These are phyloP conservation scores for Pristionchus entomophagus DNA, from an alignment of 2,888 invertebrate species.

Conservation along the genomic window DNA sequence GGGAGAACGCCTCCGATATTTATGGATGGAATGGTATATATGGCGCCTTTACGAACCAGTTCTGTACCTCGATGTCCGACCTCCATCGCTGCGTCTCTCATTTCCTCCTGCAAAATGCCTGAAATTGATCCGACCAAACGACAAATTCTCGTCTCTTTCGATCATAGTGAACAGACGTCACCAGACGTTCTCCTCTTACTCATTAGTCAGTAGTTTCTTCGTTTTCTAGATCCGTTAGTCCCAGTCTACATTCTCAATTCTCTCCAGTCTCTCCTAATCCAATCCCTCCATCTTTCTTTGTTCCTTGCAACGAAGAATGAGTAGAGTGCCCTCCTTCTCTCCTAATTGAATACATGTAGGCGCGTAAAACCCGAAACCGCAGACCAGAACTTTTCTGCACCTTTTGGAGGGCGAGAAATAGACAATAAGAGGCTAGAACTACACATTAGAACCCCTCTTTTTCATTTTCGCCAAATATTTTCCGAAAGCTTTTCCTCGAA, in stretches of 20 bases:
- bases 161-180: too few relatives aligned
- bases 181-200: constrained; percentile 2
- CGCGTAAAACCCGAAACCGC: not conserved
- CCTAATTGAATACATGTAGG: not conserved
- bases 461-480: not conserved
- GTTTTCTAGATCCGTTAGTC: not conserved
- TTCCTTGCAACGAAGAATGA: not conserved
- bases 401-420: too few relatives aligned
- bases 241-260: not conserved
- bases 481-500: not conserved
- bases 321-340: not conserved
- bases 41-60: too few relatives aligned
- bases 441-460: not conserved
- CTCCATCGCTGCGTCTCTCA: too few relatives aligned
- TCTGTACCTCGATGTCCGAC: too few relatives aligned
- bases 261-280: not conserved
- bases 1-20: not conserved
- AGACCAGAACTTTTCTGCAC: not conserved
- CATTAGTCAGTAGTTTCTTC: constrained; percentile 6
- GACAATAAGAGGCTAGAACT: too few relatives aligned
- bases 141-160: too few relatives aligned
- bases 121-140: too few relatives aligned
- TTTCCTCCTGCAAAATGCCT: too few relatives aligned
- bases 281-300: not conserved
- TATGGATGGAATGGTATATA: too few relatives aligned